These are phyloP conservation scores for Thalpophila matura DNA, from an alignment of 2,888 invertebrate genomes.

Conservation along the genomic window DNA sequence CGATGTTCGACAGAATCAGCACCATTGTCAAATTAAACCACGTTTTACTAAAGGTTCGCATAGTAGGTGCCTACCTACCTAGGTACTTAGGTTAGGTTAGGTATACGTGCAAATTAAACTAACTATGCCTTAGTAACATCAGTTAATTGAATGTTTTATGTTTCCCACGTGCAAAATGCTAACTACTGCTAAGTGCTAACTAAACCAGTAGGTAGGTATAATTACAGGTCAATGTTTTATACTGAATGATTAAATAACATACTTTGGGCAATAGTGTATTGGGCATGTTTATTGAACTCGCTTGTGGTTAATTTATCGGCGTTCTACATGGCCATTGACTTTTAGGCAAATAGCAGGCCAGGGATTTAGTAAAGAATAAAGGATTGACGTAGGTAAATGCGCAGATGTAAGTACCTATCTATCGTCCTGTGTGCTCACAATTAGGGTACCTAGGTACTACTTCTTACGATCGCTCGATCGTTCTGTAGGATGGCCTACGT, in stretches of 20 bases:
- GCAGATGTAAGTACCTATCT: no score
- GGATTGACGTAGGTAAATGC: no score
- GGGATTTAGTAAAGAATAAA: neutral
- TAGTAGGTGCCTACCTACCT: no score
- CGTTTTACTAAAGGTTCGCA: no score
- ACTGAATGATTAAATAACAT: neutral
- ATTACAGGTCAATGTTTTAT: slow-evolving; percentile 5
- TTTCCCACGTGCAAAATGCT: slow-evolving; percentile 3
- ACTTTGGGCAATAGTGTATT: neutral
- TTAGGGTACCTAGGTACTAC: no score
- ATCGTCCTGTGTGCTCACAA: neutral
- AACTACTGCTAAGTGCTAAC: slow-evolving; percentile 14
- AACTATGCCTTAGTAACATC: neutral
- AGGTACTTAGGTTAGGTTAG: no score
- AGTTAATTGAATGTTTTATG: slow-evolving; percentile 13
- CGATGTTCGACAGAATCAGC: no score
- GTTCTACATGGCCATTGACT: neutral
- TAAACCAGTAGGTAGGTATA: neutral
- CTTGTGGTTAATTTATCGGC: neutral
- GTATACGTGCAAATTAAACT: no score
- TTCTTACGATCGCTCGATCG: neutral
- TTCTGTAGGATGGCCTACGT: no score
- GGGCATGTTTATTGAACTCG: neutral
- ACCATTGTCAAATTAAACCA: no score
- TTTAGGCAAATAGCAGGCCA: no score